These are phyloP conservation scores for Acronicta alni DNA, from an alignment of 2,888 invertebrate genomes.

Conservation along the genomic window DNA sequence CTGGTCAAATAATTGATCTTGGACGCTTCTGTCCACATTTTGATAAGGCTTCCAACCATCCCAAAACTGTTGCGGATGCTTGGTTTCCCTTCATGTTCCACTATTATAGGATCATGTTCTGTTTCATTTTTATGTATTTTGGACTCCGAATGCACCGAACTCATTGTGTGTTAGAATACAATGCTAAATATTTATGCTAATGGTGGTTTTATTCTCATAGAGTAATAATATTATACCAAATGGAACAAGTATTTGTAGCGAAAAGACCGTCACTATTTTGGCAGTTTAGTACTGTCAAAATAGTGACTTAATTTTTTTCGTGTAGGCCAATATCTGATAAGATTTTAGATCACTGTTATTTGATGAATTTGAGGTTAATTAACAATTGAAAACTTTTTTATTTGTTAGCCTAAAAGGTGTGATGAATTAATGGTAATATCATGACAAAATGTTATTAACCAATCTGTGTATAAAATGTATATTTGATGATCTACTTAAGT, in stretches of 20 bases:
- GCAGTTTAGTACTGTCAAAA: slow-evolving; percentile 18
- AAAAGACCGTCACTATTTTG: no score
- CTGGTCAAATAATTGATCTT: slow-evolving; percentile 70
- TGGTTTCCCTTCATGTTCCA: slow-evolving; percentile 2
- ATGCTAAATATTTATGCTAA: no score
- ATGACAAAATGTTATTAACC: no score
- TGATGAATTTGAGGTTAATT: slow-evolving; percentile 12
- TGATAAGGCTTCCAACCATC: slow-evolving; percentile 64
- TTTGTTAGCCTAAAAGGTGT: no score
- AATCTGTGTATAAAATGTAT: no score
- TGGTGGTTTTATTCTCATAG: no score
- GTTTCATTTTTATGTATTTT: neutral
- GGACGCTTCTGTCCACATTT: slow-evolving; percentile 71
- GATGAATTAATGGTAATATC: no score
- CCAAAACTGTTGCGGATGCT: slow-evolving; percentile 21
- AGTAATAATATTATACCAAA: no score
- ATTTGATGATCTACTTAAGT: no score
- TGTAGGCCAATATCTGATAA: no score
- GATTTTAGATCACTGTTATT: no score
- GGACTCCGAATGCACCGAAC: slow-evolving; percentile 6
- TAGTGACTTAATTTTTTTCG: slow-evolving; percentile 8
- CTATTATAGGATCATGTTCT: neutral
- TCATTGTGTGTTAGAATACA: slow-evolving; percentile 22
- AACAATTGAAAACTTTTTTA: neutral
- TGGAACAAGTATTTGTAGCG: no score